phyloP scores from a whole-genome alignment of 2,113 vertebrate species.

The Grantiella picta region DNA sequence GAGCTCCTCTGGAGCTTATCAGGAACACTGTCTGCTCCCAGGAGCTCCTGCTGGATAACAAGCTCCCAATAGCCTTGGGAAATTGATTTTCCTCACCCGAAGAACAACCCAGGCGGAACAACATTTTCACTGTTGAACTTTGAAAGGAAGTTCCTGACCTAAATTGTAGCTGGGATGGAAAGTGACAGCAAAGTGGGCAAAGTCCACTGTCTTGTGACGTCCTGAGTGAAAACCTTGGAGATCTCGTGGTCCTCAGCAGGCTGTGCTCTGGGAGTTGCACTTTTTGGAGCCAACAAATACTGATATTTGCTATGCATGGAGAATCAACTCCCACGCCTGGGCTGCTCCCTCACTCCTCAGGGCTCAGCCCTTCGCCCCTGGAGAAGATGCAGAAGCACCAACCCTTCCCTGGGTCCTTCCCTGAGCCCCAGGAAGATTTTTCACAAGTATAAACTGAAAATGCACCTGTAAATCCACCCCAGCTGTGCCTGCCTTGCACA shows the following conservation, averaged over 20 bases:
- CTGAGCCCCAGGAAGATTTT: background rate
- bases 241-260: background rate
- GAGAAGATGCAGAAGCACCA: background rate
- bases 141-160: background rate
- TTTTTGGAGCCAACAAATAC: background rate
- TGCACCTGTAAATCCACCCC: background rate
- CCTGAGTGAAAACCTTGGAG: background rate
- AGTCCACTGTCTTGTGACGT: background rate
- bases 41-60: background rate
- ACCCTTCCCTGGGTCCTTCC: background rate
- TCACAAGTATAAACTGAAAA: background rate
- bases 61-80: background rate
- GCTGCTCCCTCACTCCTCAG: background rate
- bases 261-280: background rate
- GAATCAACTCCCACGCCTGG: background rate
- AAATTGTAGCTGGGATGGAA: background rate
- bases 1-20: background rate
- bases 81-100: background rate
- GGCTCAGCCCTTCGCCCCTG: background rate
- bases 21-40: background rate
- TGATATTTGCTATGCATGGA: background rate
- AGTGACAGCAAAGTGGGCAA: accelerated
- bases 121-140: accelerated
- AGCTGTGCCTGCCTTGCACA: too few relatives aligned
- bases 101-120: background rate